Evolutionary conservation across 2,888 invertebrate genomes (phyloP), one percentile per base, ranked within the genome.

Genomic region (Athrips mouffetella): DNA sequence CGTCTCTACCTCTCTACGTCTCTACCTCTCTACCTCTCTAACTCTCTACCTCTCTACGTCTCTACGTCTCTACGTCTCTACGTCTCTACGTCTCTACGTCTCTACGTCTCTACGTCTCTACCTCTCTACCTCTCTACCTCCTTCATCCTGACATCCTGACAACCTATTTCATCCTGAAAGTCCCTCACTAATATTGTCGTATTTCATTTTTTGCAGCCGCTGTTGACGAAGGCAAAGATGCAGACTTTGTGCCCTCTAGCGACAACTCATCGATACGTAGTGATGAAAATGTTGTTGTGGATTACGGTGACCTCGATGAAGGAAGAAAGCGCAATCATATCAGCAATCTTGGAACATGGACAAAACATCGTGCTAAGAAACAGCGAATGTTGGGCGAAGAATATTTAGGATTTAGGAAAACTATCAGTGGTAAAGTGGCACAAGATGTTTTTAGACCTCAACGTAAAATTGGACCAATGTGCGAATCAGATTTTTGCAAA

Each of bases 381-480:
- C 27, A 35, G 20, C 45, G 58, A 30, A 51, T 58, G 55, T 6
- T 15, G 47, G 60, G 58, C 7, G 46, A 58, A 40, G 54, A 52
- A 37, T 60, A 58, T 48, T 49, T 57, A 41, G 58, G 58, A 45
- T 57, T 49, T 29, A 42, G 49, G 18, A 56, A 50, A 11, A 51
- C 52, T 15, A 33, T n/a, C 27, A 45, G 42, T 8, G 16, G 29
- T 15, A 53, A 52, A 35, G 3, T 53, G n/a, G 7, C 40, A 42
- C 55, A 57, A 47, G 25, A 44, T 29, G n/a, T 11, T n/a, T 16
- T 46, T 16, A 51, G 55, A 47, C 42, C 49, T 35, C 35, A 47
- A 4, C 50, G 45, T 33, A 18, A 25, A 29, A 3, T 50, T 20
- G 49, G 52, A 35, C 45, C 39, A 30, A 47, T 37, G 11, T 55